These are phyloP conservation scores for Andrena praecox DNA, from an alignment of 2,888 invertebrate species.

Conservation along the genomic window DNA sequence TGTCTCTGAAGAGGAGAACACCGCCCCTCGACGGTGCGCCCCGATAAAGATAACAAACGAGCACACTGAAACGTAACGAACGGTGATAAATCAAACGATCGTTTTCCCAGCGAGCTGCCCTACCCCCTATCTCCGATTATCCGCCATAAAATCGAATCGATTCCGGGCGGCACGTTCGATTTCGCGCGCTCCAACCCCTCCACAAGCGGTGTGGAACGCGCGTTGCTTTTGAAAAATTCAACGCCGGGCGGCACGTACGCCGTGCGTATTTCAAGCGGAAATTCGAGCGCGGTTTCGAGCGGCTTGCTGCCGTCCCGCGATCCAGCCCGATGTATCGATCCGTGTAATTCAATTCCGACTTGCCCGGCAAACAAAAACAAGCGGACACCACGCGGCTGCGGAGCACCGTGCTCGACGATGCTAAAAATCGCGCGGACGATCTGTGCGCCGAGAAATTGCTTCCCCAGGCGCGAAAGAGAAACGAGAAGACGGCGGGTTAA, in stretches of 20 bases:
- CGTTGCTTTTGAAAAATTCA: conserved; percentile 61
- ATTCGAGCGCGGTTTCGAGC: conserved; percentile 47
- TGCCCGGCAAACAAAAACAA: conserved; percentile 29
- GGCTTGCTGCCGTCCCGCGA: conserved; percentile 31
- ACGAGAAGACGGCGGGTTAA: conserved; percentile 14
- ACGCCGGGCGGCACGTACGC: conserved; percentile 40
- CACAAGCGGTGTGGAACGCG: not conserved
- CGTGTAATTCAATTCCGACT: conserved; percentile 56
- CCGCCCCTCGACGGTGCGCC: not conserved
- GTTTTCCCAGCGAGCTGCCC: conserved; percentile 21
- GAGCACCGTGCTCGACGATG: not conserved
- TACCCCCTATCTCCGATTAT: conserved; percentile 43
- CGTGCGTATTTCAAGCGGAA: conserved; percentile 58
- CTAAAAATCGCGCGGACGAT: conserved; percentile 5
- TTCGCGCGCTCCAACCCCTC: conserved; percentile 1
- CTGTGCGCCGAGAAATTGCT: conserved; percentile 19
- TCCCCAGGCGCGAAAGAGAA: conserved; percentile 5
- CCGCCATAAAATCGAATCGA: conserved; percentile 56
- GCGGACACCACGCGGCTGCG: conserved; percentile 7
- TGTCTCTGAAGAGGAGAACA: conserved; percentile 3
- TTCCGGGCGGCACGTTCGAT: conserved; percentile 38
- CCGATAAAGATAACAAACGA: conserved; percentile 53
- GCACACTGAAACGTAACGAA: conserved; percentile 47
- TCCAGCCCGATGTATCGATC: conserved; percentile 51
- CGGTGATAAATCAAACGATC: conserved; percentile 55